Base-by-base conservation (phyloP, 1,140 invertebrate genomes). In the Lucilia sericata region DNA sequence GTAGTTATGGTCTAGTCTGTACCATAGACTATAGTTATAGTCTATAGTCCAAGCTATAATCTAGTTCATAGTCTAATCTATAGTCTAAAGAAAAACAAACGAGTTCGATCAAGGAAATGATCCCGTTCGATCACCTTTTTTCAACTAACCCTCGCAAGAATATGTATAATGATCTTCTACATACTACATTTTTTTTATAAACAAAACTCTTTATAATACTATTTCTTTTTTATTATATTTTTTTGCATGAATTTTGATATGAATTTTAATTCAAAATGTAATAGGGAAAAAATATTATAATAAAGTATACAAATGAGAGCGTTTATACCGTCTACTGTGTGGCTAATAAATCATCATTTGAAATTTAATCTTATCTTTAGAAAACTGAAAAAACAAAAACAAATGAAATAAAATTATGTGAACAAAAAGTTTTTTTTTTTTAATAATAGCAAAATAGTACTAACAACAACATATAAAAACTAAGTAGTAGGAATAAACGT, bases 341-440 rank as follows among this genome's bases (percentile, higher is more conserved):
- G 65, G 65, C 65, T 70, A 70, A 70, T 70, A 70, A 70, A 70
- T 70, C 65, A 70, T 70, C 65, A 70, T 70, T 21, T 70, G 65
- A 70, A 70, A 70, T 70, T 70, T 70, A 70, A 70, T 70, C 65
- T 70, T 70, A 70, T 70, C 65, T 70, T 70, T 70, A 25, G 65
- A 21, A 70, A 70, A 70, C n/a, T 70, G 10, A 70, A 70, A 19
- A 30, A 30, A n/a, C n/a, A n/a, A n/a, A n/a, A n/a, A n/a, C n/a
- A 30, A 30, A 70, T 2, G 8, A 21, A 21, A 70, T 8, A 70
- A 70, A 70, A 55, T n/a, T 55, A 55, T 70, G 60, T 21, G 9
- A 25, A 70, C 25, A 70, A 42, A 42, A 7, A n/a, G n/a, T n/a
- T n/a, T n/a, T n/a, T 7, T 7, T 42, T 7, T 42, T 42, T 42